These are phyloP conservation scores for Zosterops borbonicus DNA, from an alignment of 2,113 vertebrate species.

Conservation along the genomic window DNA sequence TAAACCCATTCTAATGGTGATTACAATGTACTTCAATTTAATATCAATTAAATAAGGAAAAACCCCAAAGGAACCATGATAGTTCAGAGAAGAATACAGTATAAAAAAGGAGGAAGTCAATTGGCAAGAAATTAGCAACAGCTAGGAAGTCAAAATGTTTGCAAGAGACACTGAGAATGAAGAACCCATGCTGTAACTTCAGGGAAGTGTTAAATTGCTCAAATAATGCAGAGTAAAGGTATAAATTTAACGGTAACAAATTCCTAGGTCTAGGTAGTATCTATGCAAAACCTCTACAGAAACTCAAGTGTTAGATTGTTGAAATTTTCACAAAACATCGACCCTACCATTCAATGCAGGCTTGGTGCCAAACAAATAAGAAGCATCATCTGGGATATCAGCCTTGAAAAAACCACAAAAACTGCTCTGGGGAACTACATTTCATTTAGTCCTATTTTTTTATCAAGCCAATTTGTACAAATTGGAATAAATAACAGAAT, in stretches of 20 bases:
- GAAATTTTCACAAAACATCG: background rate
- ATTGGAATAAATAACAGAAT: background rate
- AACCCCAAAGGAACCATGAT: background rate
- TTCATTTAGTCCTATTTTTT: background rate
- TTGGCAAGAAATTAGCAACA: background rate
- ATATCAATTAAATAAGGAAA: background rate
- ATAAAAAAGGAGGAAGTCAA: background rate
- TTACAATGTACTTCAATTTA: background rate
- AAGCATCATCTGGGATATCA: background rate
- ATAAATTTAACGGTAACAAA: background rate
- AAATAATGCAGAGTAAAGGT: background rate
- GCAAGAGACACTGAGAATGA: background rate
- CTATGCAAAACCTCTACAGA: background rate
- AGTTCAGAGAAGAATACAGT: background rate
- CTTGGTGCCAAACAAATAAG: background rate
- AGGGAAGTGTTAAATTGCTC: background rate
- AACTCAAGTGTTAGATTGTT: background rate
- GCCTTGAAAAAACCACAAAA: background rate
- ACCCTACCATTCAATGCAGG: background rate
- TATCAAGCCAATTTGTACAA: background rate
- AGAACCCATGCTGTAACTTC: background rate
- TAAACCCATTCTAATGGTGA: background rate
- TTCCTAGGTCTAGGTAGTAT: background rate
- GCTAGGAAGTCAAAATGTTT: background rate
- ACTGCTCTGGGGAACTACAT: background rate